A percentile compares a stretch with the other conserved stretches of the same genome.
These are phyloP conservation scores for Adelosebastes latens DNA, from an alignment of 2,797 vertebrate genomes.

Conservation along the genomic window DNA sequence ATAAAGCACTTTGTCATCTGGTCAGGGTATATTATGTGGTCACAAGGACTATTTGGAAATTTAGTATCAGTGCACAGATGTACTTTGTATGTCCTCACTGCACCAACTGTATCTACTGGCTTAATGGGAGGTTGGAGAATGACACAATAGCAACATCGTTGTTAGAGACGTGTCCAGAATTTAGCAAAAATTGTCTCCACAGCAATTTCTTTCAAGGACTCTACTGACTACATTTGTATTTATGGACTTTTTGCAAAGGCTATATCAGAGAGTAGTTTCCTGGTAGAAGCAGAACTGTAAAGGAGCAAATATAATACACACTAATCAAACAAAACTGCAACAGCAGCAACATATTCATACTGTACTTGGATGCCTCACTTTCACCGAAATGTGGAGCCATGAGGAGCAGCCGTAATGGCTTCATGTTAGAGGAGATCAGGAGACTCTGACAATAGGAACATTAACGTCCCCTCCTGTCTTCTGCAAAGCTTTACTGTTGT, in stretches of 20 bases:
- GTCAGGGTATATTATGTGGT: background rate
- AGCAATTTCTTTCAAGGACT: constrained; percentile 2
- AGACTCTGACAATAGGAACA: constrained; percentile 1
- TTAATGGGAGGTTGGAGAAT: background rate
- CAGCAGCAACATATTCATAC: background rate
- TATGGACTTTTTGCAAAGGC: background rate
- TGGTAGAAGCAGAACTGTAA: background rate
- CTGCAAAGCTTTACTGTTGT: constrained; percentile 9
- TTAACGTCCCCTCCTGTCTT: constrained; percentile 1
- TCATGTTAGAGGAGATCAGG: background rate
- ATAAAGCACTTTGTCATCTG: constrained; percentile 28
- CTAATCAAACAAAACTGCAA: background rate
- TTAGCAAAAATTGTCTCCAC: background rate
- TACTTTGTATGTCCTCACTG: background rate
- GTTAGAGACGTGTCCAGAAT: background rate
- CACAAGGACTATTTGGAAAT: background rate
- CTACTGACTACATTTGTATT: background rate
- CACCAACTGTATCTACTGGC: background rate
- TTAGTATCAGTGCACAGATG: constrained; percentile 6
- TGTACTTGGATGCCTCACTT: background rate
- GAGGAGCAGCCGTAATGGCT: background rate
- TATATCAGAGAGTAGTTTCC: background rate
- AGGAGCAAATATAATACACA: background rate
- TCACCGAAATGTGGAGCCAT: background rate
- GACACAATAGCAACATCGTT: background rate